Base-by-base conservation (phyloP, 1,140 invertebrate genomes). In the Lepidurus packardi region DNA sequence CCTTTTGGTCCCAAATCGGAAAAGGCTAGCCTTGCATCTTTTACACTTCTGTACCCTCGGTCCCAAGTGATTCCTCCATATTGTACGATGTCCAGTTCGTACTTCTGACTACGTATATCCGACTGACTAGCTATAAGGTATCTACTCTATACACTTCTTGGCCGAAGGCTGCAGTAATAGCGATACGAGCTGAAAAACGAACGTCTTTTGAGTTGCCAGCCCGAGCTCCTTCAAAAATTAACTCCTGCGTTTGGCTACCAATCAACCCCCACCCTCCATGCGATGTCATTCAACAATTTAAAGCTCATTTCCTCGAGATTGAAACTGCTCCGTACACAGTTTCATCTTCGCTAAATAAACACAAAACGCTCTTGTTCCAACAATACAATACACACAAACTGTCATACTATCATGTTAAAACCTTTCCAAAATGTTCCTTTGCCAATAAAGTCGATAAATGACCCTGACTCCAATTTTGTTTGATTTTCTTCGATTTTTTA, bases 31-130 rank as follows among this genome's bases (percentile, higher is more conserved):
- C 53, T 65, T 65, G 53, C 53, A 65, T 65, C 53, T 65, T 65
- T 65, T 65, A 65, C 8, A 16, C 53, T 65, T 21, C 21, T 16
- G 5, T 65, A 65, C 21, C 53, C 53, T 65, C 53, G n/a, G 16
- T 65, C 53, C 53, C 53, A 65, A 65, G 53, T 65, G 53, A 8
- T 65, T 65, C 53, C 53, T 65, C 53, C 53, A 65, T 65, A 65
- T 65, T 65, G 53, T n/a, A 65, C n/a, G 53, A 65, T 65, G 53
- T 65, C 53, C 53, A 65, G 53, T 65, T 21, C 21, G 6, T 21
- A 21, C 53, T 34, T 34, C 2, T 34, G 3, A 34, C 34, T 34
- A 34, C 3, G 3, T 34, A 34, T 34, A 34, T 34, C 1, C 25
- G 1, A 34, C n/a, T n/a, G n/a, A n/a, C 34, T 34, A 3, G 34